Base-by-base conservation (phyloP, 2,113 vertebrate species). In the Pandion haliaetus region DNA sequence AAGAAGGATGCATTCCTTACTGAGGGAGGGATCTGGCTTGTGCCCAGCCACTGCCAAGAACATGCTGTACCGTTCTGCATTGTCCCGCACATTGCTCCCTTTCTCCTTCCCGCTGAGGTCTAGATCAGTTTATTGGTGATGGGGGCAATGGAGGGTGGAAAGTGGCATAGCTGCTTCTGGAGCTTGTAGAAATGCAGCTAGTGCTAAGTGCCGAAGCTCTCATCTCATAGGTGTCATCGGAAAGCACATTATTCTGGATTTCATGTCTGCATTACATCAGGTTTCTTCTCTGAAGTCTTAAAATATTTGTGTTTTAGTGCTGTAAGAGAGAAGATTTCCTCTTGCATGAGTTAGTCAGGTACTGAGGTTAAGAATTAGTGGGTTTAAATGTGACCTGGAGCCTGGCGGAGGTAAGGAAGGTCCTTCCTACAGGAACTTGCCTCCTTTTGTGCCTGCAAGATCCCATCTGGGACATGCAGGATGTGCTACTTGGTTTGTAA, bases 261-360 rank as follows among this genome's bases (percentile, higher is more conserved):
- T 79, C 3, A 0, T 10, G 40, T 38, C 21, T 55, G 26, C 12
- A 2, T 29, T 17, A 6, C 5, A 7, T 44, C 23, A 17, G 7
- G 8, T 26, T 55, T 66, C 40, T 28, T 25, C 54, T 45, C 34
- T 44, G 23, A 40, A 44, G 34, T 50, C 70, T n/a, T 54, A 12
- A 54, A 44, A 40, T 2, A 1, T 31, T 58, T n/a, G 70, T 26
- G 36, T 7, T 67, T n/a, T 38, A 54, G 66, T 3, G 1, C 32
- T 17, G 31, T 49, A 29, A 21, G 26, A 59, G 34, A 65, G 81
- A 42, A 24, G 38, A n/a, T 74, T 61, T 92, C 36, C 18, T 17
- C 16, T 58, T 0, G 1, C 5, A 2, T 17, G 29, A 58, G 26
- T 59, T 40, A 34, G 23, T 58, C 36, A 9, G 13, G 14, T 59